A percentile compares a stretch with the other conserved stretches of the same genome.
Conservation (phyloP, 2,797 vertebrate genomes). For the Gastrophryne carolinensis region DNA sequence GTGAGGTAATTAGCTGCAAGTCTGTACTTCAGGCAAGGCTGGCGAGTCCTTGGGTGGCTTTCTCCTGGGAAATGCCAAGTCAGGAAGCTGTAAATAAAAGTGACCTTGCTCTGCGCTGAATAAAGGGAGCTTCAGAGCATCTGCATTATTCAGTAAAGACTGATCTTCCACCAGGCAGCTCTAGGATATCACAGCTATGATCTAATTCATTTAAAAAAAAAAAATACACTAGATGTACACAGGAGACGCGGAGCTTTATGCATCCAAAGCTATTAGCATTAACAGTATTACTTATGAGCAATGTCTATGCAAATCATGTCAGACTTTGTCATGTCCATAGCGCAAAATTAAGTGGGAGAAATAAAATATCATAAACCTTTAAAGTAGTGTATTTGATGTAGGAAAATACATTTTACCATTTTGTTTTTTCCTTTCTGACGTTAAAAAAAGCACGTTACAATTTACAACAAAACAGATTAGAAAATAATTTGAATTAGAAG, state of each 20-base stretch:
- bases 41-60: slow-evolving; percentile 23
- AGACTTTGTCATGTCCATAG: too few species aligned
- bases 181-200: slow-evolving; percentile 34
- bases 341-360: too few species aligned
- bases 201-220: slow-evolving; percentile 13
- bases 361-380: too few species aligned
- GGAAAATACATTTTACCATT: too few species aligned
- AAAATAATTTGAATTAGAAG: too few species aligned
- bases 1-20: slow-evolving; percentile 37
- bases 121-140: slow-evolving; percentile 12
- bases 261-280: too few species aligned
- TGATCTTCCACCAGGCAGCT: slow-evolving; percentile 32
- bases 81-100: slow-evolving; percentile 21
- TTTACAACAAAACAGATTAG: too few species aligned
- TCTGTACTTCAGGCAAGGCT: slow-evolving; percentile 13
- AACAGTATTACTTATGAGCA: too few species aligned
- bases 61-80: slow-evolving; percentile 31
- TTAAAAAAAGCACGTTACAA: too few species aligned
- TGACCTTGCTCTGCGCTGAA: slow-evolving; percentile 44
- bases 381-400: too few species aligned
- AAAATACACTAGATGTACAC: not conserved
- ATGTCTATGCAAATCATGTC: too few species aligned
- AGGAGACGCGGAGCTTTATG: not conserved
- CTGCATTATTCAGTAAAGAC: slow-evolving; percentile 36
- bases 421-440: too few species aligned